phyloP scores from a whole-genome alignment of 2,797 vertebrate species.

The Mormyrops attenuatus region DNA sequence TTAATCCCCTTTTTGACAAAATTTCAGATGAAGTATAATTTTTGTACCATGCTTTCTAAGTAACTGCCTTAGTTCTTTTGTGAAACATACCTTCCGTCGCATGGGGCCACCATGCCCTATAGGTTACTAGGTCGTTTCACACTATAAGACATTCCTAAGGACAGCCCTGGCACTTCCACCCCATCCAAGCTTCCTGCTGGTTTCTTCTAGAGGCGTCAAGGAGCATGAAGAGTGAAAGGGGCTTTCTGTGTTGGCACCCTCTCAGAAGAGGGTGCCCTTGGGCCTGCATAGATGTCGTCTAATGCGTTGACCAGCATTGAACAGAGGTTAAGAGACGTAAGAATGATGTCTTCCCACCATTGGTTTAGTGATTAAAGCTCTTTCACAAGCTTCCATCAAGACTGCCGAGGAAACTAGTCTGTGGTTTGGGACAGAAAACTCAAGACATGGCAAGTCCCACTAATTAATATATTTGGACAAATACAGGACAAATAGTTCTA shows the following conservation, averaged over 20 bases:
- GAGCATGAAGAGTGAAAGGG: neutral
- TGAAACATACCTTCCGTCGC: neutral
- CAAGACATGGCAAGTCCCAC: slow-evolving; percentile 51
- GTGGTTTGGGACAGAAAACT: slow-evolving; percentile 56
- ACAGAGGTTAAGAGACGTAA: neutral
- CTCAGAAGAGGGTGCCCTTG: neutral
- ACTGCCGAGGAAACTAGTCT: slow-evolving; percentile 40
- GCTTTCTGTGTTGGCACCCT: neutral
- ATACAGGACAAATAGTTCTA: slow-evolving; percentile 47
- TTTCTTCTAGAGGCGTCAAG: neutral
- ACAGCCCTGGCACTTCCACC: neutral
- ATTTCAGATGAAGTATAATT: neutral
- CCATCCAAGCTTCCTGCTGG: neutral
- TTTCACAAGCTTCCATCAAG: slow-evolving; percentile 44
- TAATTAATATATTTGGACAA: slow-evolving; percentile 63
- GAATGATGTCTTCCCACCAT: neutral
- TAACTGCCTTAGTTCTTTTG: neutral
- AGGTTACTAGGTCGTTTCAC: neutral
- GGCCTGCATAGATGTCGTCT: neutral
- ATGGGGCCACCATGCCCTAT: neutral
- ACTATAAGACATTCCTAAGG: neutral
- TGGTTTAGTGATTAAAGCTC: neutral
- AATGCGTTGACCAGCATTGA: neutral
- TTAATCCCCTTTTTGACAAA: slow-evolving; percentile 6
- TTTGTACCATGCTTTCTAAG: neutral